Evolutionary conservation across 2,797 vertebrate genomes (phyloP).

Genomic region (Leontopithecus rosalia): DNA sequence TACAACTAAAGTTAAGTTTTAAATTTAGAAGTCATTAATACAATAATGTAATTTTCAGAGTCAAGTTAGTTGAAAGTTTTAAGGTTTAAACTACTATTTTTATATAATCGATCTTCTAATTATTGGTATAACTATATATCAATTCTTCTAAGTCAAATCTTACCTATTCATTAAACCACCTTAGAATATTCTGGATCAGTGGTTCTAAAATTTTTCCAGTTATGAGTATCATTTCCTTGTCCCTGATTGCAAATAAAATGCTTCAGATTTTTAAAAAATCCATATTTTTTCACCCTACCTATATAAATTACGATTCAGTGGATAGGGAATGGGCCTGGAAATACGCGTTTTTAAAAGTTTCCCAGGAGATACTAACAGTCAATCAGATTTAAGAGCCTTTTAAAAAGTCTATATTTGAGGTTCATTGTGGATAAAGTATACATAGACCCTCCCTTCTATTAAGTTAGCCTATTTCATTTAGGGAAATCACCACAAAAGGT

Average conservation of each 20-base stretch:
- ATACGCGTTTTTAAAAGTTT: background rate
- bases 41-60: background rate
- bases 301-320: background rate
- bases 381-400: background rate
- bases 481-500: background rate
- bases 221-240: background rate
- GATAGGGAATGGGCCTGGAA: background rate
- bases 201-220: background rate
- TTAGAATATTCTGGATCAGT: background rate
- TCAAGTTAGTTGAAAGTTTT: background rate
- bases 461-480: background rate
- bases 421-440: background rate
- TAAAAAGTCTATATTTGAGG: background rate
- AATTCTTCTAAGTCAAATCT: background rate
- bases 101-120: background rate
- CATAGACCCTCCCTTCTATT: background rate
- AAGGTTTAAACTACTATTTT: background rate
- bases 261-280: background rate
- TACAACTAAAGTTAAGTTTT: background rate
- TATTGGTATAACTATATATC: background rate
- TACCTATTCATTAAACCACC: background rate
- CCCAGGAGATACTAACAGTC: background rate
- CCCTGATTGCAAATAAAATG: constrained; percentile 20
- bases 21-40: constrained; percentile 12
- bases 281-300: background rate